Evolutionary conservation across 2,888 invertebrate genomes (phyloP).

Genomic region (Axea sp.): DNA sequence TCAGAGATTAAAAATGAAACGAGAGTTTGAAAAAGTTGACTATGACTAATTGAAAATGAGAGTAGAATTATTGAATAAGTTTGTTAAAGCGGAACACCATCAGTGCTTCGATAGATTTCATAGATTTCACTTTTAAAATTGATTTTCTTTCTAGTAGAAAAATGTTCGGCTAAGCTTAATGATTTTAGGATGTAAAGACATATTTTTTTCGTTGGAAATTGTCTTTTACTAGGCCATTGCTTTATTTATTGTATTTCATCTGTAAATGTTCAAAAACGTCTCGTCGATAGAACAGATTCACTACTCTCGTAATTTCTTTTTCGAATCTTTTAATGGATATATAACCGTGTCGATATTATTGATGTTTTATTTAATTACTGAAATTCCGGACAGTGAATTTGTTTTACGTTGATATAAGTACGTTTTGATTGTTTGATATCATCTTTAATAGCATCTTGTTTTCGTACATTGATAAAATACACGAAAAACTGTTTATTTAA

Average conservation of each 20-base stretch:
- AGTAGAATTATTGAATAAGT: constrained; percentile 2
- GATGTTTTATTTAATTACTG: background rate
- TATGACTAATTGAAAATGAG: constrained; percentile 6
- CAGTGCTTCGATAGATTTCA: constrained; percentile 31
- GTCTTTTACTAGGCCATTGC: constrained; percentile 42
- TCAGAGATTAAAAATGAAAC: constrained; percentile 3
- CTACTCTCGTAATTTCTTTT: too few species aligned
- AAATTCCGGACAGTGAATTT: constrained; percentile 13
- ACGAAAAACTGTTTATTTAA: constrained; percentile 29
- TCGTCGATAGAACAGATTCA: constrained; percentile 24
- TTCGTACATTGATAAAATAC: constrained; percentile 25
- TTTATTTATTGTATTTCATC: constrained; percentile 45
- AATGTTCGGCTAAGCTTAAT: constrained; percentile 31
- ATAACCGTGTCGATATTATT: too few species aligned
- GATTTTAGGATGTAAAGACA: constrained; percentile 34
- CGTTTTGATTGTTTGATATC: constrained; percentile 33
- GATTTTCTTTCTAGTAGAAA: constrained; percentile 42
- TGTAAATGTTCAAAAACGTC: constrained; percentile 32
- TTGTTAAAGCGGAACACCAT: constrained; percentile 34
- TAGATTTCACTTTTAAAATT: too few species aligned
- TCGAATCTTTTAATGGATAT: too few species aligned
- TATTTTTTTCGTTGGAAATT: constrained; percentile 45
- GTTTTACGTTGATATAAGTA: constrained; percentile 15
- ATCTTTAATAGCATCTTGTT: constrained; percentile 7
- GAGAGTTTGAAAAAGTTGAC: background rate